Base-by-base conservation (phyloP, 1,140 invertebrate genomes). In the Heliconius melpomene region DNA sequence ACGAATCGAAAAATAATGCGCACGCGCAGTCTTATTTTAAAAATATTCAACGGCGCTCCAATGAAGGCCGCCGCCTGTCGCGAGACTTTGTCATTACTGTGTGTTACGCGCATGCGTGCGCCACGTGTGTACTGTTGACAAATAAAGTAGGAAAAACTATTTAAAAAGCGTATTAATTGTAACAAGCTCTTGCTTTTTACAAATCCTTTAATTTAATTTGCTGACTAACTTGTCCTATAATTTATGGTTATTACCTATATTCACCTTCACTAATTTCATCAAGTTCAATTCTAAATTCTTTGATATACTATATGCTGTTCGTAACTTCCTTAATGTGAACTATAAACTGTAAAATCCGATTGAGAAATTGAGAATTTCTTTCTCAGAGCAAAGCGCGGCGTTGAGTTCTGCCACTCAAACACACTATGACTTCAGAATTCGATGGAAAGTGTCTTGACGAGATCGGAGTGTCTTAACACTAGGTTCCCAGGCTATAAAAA, bases 41-140 rank as follows among this genome's bases (percentile, higher is more conserved):
- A 86, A 85, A 86, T 88, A 87, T 86, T 84, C 82, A 87, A 75
- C 80, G 80, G 81, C 60, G 80, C 80, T 79, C 52, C 81, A 66
- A 54, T 82, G 89, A 89, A 89, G 89, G 88, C 80, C 89, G 82
- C 72, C 82, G 85, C 76, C 76, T 77, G 85, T 81, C 83, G 84
- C 80, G 72, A 85, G 82, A 83, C 85, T 81, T 84, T 83, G 84
- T 82, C 86, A 85, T 86, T 85, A 86, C 84, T 82, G 75, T 85
- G 82, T 86, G 83, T 87, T 90, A 86, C 86, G 87, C 85, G 88
- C 89, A 90, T 89, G 90, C 87, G 85, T 87, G 87, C 80, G 86
- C 84, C 88, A 87, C 88, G 91, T 92, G 89, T 80, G 86, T 88
- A 91, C 82, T 23, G 89, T 79, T 74, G 76, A 82, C 86, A 90